Percentiles rank a stretch among this genome's conserved stretches.
Conservation (phyloP, 2,113 vertebrate genomes). For the Herpetotheres cachinnans region DNA sequence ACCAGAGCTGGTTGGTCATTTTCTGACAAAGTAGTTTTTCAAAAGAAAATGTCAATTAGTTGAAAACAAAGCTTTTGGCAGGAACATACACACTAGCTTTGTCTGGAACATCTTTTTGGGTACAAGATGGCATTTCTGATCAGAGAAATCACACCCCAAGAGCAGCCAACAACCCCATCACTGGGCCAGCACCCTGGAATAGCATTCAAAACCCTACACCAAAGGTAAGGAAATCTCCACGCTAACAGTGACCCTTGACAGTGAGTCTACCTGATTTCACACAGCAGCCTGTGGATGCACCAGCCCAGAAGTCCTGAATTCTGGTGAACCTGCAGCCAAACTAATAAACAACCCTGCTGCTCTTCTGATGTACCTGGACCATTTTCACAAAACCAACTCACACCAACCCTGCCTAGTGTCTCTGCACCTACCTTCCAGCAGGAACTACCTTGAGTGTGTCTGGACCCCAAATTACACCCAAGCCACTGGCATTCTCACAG, state of each 20-base stretch:
- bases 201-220: background rate
- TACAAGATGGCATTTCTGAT: background rate
- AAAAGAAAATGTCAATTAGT: constrained; percentile 13
- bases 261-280: background rate
- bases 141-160: background rate
- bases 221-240: background rate
- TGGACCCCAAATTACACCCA: background rate
- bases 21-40: background rate
- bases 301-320: background rate
- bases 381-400: background rate
- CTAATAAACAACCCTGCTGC: background rate
- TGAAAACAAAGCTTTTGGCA: constrained; percentile 23
- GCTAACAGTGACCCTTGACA: background rate
- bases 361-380: background rate
- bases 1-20: constrained; percentile 9
- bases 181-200: background rate
- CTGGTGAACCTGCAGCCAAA: background rate
- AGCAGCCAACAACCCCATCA: background rate
- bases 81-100: background rate
- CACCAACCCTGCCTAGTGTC: background rate
- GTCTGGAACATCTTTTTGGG: background rate
- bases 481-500: background rate
- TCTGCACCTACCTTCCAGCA: background rate
- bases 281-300: background rate
- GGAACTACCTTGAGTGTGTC: background rate